Base-by-base conservation (phyloP, 2,113 vertebrate genomes). In the Tachysurus vachellii region DNA sequence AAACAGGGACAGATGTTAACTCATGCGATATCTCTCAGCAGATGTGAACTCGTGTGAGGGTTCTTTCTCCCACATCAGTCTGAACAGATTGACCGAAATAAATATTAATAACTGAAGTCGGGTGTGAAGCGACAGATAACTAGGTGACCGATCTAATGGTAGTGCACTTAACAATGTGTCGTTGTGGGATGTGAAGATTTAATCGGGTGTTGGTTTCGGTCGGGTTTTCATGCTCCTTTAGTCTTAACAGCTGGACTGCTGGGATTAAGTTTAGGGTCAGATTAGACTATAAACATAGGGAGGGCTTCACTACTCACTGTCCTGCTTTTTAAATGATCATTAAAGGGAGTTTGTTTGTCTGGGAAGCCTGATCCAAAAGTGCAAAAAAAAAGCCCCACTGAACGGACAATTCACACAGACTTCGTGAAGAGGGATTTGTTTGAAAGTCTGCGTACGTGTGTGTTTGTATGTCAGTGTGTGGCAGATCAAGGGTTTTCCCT, bases 31-130 rank as follows among this genome's bases (percentile, higher is more conserved):
- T 92, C 92, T 91, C 91, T 93, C 88, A 87, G 91, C 95, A 95
- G 95, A 94, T 95, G 94, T 92, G 91, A 90, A 91, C 89, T 92
- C 88, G 82, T 93, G 92, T 93, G 93, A 92, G 86, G 91, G 90
- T 92, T 91, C 91, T 92, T 90, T 93, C 90, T 5, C 91, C 91
- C 92, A 93, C 93, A 95, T 94, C 93, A 92, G 94, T 93, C 91
- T 86, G 93, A 95, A 94, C 94, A 95, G 94, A 95, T 95, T 94
- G 93, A 93, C 94, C 94, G 93, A 95, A 76, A 94, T 95, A 94
- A 93, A 94, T 94, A 94, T 94, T 93, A 88, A 91, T 94, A 94
- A 80, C 82, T 83, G 85, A 87, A 92, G 93, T 91, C 93, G 93
- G 92, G 90, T 88, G 90, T 88, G 86, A 91, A 92, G 91, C 92